A percentile compares a stretch with the other conserved stretches of the same genome.
phyloP scores from a whole-genome alignment of 2,888 invertebrate genomes.

The Dicyrtomina minuta region DNA sequence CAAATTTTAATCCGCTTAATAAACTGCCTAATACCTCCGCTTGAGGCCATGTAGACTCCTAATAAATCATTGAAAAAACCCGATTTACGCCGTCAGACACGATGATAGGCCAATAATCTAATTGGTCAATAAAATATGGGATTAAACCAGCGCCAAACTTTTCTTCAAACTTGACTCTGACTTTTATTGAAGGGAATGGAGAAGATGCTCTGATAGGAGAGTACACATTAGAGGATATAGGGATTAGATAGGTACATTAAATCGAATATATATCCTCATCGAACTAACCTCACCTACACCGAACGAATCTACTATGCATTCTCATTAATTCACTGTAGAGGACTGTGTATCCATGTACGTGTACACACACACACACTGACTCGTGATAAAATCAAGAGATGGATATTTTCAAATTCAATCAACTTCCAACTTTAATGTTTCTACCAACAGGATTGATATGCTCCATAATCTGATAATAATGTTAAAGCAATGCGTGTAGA shows the following conservation, averaged over 20 bases:
- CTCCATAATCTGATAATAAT: no score
- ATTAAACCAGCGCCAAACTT: slow-evolving; percentile 5
- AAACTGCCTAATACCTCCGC: slow-evolving; percentile 12
- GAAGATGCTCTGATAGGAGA: neutral
- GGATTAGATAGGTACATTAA: neutral
- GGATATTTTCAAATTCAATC: no score
- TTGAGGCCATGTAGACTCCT: neutral
- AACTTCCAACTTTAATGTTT: no score
- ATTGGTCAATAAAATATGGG: slow-evolving; percentile 17
- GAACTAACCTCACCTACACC: neutral
- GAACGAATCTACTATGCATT: neutral
- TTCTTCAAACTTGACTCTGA: neutral
- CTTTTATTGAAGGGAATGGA: neutral
- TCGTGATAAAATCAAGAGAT: no score
- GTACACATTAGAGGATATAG: neutral
- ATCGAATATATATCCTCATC: neutral
- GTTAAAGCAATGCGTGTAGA: no score
- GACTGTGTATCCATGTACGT: neutral
- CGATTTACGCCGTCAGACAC: slow-evolving; percentile 10
- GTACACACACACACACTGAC: neutral
- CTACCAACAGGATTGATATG: no score
- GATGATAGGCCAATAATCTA: slow-evolving; percentile 11
- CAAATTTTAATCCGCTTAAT: slow-evolving; percentile 13
- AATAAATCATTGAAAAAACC: slow-evolving; percentile 22
- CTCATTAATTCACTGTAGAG: neutral